These are phyloP conservation scores for Montipora sp. DNA, from an alignment of 64 coral and sea anemone species.

Conservation along the genomic window DNA sequence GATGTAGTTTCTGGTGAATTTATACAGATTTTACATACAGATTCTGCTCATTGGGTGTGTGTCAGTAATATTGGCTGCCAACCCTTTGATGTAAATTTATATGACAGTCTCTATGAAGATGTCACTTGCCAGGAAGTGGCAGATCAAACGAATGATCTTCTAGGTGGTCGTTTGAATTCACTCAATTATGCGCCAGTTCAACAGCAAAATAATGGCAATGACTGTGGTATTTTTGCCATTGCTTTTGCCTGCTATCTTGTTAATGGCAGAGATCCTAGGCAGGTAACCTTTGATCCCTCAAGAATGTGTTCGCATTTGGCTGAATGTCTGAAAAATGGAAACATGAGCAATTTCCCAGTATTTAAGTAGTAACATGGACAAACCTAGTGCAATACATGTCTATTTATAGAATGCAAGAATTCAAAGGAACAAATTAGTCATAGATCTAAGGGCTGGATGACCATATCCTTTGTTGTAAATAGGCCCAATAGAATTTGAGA, in stretches of 20 bases:
- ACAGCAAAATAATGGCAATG: slow-evolving; percentile 34
- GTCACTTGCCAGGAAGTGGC: slow-evolving; percentile 30
- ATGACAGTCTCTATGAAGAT: slow-evolving; percentile 43
- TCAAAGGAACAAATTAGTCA: background rate
- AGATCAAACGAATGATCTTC: slow-evolving; percentile 39
- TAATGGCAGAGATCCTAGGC: slow-evolving; percentile 14
- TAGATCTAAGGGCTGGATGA: background rate
- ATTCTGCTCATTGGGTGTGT: slow-evolving; percentile 40
- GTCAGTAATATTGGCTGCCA: slow-evolving; percentile 35
- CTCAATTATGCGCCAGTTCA: slow-evolving; percentile 44
- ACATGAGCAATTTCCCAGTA: slow-evolving; percentile 31
- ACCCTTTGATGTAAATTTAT: slow-evolving; percentile 18
- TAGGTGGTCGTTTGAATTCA: slow-evolving; percentile 3
- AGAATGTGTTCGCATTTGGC: slow-evolving; percentile 26
- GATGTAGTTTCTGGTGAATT: slow-evolving; percentile 6
- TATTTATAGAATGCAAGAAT: slow-evolving; percentile 9
- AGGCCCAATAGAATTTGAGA: too few relatives aligned
- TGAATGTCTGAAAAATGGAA: slow-evolving; percentile 33
- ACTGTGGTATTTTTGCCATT: slow-evolving; percentile 9
- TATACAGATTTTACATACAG: slow-evolving; percentile 50
- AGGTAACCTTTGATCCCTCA: slow-evolving; percentile 29
- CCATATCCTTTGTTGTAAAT: too few relatives aligned
- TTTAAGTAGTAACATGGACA: slow-evolving; percentile 28
- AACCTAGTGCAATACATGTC: background rate
- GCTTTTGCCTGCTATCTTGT: slow-evolving; percentile 24